Percentiles rank a stretch among this genome's conserved stretches.
Evolutionary conservation across 2,797 vertebrate genomes (phyloP).

Genomic region (Emydoidea blandingii): DNA sequence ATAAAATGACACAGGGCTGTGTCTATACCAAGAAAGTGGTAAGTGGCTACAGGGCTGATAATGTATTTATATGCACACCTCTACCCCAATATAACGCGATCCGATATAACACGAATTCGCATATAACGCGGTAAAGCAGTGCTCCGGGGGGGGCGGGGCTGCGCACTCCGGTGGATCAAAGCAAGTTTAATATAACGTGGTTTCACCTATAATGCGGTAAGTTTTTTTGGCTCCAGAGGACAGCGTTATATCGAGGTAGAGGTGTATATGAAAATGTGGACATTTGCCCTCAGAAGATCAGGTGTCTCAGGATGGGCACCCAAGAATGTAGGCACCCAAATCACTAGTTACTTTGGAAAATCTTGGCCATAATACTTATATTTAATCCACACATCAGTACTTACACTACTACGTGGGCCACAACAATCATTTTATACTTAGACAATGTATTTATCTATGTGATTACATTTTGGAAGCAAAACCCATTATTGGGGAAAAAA

Average conservation of each 20-base stretch:
- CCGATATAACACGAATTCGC: too few species aligned
- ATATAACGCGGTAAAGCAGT: too few species aligned
- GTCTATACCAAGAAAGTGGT: slow-evolving; percentile 19
- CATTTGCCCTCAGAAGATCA: background rate
- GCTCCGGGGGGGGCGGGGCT: too few species aligned
- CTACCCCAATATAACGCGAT: too few species aligned
- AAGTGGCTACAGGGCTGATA: background rate
- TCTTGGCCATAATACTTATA: background rate
- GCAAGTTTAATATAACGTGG: too few species aligned
- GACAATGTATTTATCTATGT: background rate
- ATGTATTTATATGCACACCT: background rate
- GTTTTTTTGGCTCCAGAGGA: too few species aligned
- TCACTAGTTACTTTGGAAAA: slow-evolving; percentile 23
- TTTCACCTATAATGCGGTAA: too few species aligned
- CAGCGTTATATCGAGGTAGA: too few species aligned
- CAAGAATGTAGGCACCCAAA: background rate
- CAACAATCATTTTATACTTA: background rate
- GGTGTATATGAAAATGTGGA: background rate
- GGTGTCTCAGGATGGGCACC: background rate
- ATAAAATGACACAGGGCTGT: background rate
- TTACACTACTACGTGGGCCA: background rate
- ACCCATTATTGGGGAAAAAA: background rate
- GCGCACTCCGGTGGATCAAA: too few species aligned
- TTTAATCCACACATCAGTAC: background rate
- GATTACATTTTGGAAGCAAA: slow-evolving; percentile 34